These are phyloP conservation scores for Amphimallon solstitiale DNA, from an alignment of 2,888 invertebrate species.

Conservation along the genomic window DNA sequence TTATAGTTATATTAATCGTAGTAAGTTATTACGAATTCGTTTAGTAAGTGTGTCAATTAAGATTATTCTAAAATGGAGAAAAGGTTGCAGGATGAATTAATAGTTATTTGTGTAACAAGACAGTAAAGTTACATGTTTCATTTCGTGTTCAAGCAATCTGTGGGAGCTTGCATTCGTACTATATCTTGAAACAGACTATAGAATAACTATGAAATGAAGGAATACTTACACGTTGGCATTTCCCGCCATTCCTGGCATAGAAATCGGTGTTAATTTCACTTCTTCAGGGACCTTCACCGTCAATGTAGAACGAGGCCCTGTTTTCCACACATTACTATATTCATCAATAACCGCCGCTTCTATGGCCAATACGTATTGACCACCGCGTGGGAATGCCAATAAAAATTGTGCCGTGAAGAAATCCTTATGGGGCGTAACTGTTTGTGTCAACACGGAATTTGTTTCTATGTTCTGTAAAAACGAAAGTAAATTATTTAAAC, in stretches of 20 bases:
- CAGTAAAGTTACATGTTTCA: too few species aligned
- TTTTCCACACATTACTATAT: conserved; percentile 87
- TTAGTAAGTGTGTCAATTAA: too few species aligned
- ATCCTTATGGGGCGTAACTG: conserved; percentile 89
- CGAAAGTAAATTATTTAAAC: conserved; percentile 24
- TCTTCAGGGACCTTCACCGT: conserved; percentile 81
- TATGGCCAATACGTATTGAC: conserved; percentile 80
- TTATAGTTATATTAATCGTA: too few species aligned
- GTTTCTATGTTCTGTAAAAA: conserved; percentile 58
- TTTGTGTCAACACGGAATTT: conserved; percentile 73
- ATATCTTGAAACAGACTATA: too few species aligned
- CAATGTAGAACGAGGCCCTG: conserved; percentile 83
- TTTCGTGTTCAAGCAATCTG: too few species aligned
- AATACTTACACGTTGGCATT: conserved; percentile 60
- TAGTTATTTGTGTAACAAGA: too few species aligned
- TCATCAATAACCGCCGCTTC: conserved; percentile 89
- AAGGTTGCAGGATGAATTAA: too few species aligned
- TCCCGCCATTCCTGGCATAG: conserved; percentile 60
- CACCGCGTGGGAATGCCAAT: conserved; percentile 75
- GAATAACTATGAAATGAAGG: not conserved
- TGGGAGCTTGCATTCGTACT: too few species aligned
- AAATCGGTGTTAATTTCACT: conserved; percentile 60
- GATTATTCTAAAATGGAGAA: too few species aligned
- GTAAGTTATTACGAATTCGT: too few species aligned
- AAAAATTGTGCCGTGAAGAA: conserved; percentile 95